Evolutionary conservation across 2,888 invertebrate genomes (phyloP).

Genomic region (Perizoma flavofasciatum): DNA sequence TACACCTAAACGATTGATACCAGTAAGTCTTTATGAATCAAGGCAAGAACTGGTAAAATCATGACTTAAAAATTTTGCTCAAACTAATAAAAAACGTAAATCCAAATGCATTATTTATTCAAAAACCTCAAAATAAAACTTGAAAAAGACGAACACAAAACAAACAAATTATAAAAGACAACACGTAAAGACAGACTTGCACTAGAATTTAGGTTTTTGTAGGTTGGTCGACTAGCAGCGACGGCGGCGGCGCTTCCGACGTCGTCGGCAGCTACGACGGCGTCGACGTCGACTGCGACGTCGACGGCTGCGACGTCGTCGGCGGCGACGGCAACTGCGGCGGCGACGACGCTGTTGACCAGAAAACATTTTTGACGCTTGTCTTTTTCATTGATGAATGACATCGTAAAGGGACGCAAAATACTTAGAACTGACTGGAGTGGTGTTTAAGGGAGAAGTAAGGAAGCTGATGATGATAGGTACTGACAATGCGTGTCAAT

Average conservation of each 20-base stretch:
- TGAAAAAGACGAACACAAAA: conserved; percentile 1
- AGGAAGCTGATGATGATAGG: too few species aligned
- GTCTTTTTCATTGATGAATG: background rate
- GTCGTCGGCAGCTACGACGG: conserved; percentile 17
- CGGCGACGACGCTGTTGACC: conserved; percentile 16
- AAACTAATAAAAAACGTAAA: too few species aligned
- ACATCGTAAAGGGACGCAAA: too few species aligned
- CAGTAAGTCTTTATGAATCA: too few species aligned
- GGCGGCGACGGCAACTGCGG: conserved; percentile 10
- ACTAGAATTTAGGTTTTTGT: conserved; percentile 6
- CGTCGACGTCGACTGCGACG: conserved; percentile 22
- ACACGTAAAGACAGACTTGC: conserved; percentile 3
- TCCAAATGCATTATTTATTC: too few species aligned
- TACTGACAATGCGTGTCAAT: too few species aligned
- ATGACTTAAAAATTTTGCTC: too few species aligned
- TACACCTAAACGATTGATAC: too few species aligned
- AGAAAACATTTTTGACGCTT: background rate
- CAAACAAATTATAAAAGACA: background rate
- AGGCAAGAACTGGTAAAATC: too few species aligned
- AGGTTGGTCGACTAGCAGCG: conserved; percentile 30
- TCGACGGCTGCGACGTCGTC: conserved; percentile 17
- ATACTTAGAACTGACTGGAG: too few species aligned
- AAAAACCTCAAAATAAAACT: background rate
- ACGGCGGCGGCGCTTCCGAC: conserved; percentile 30
- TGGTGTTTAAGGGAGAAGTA: too few species aligned